A percentile compares a stretch with the other conserved stretches of the same genome.
phyloP scores from a whole-genome alignment of 2,888 invertebrate genomes.

The Loripinus fragilis region DNA sequence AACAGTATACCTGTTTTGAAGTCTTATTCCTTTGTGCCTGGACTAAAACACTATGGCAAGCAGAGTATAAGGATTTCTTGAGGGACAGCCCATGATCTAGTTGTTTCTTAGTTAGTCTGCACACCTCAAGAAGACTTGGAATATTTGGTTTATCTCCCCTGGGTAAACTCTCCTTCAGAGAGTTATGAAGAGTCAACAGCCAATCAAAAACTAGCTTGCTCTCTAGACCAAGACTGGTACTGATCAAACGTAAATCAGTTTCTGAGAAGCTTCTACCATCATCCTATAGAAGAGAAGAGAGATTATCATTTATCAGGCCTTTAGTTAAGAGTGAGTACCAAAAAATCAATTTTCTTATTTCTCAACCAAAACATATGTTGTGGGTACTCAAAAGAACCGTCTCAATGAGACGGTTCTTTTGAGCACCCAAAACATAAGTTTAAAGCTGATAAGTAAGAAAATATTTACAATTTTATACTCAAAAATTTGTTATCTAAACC shows the following conservation, averaged over 20 bases:
- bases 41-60: constrained; percentile 87
- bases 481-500: too few relatives aligned
- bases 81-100: constrained; percentile 86
- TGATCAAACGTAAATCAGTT: constrained; percentile 70
- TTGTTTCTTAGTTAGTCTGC: constrained; percentile 85
- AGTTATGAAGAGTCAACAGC: constrained; percentile 67
- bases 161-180: constrained; percentile 59
- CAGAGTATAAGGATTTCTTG: constrained; percentile 85
- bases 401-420: too few relatives aligned
- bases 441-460: too few relatives aligned
- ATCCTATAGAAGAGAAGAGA: too few relatives aligned
- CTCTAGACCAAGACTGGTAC: constrained; percentile 68
- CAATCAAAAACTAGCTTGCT: constrained; percentile 68
- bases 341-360: too few relatives aligned
- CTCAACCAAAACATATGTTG: too few relatives aligned
- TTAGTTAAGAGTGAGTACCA: too few relatives aligned
- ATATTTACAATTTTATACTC: too few relatives aligned
- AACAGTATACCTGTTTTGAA: constrained; percentile 59
- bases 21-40: constrained; percentile 84
- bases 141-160: constrained; percentile 86
- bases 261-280: constrained; percentile 73
- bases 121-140: constrained; percentile 86
- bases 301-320: too few relatives aligned
- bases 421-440: too few relatives aligned
- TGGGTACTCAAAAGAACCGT: too few relatives aligned